Base-by-base conservation (phyloP, 2,797 vertebrate genomes). In the Enteromius paludinosus region DNA sequence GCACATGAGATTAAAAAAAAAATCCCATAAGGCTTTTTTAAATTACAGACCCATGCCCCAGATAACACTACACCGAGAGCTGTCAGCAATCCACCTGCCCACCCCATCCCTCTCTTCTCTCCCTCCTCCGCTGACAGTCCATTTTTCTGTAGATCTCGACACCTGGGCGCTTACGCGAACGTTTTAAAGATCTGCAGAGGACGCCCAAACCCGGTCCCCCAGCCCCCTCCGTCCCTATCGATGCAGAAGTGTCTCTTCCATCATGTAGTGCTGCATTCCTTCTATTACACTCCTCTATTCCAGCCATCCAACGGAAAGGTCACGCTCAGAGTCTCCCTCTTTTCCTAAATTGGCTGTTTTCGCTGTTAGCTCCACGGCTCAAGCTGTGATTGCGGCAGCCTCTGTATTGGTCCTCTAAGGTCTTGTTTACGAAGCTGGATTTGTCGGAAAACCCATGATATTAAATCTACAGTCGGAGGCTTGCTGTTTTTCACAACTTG, bases 301-400 rank as follows among this genome's bases (percentile, higher is more conserved):
- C 89, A 92, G 89, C 90, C 88, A 88, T 92, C 88, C 87, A 74
- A 86, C n/a, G 43, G 76, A 88, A 89, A 88, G 87, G 88, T 86
- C 84, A 87, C 59, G 11, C 79, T 78, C 70, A 86, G 73, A 87
- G 79, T 83, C 83, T 81, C 82, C 89, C 90, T 91, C 92, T 93
- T 90, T 89, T 89, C 87, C 89, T 94, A 94, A 95, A 95, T 95
- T 94, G 94, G 93, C 92, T 94, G 89, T 90, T 92, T 90, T 92
- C 87, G 88, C 91, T 89, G 87, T 84, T 83, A 88, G 91, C 88
- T 82, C 91, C 90, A 89, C 81, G 87, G 88, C 91, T 89, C 88
- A 88, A 86, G 89, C 88, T 90, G 87, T 89, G 89, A 81, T 87
- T 89, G 74, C 87, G 86, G 90, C 90, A 89, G 71, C 78, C 83